Percentiles rank a stretch among this genome's conserved stretches.
phyloP scores from a whole-genome alignment of 2,113 vertebrate genomes.

The Megaceryle maxima region DNA sequence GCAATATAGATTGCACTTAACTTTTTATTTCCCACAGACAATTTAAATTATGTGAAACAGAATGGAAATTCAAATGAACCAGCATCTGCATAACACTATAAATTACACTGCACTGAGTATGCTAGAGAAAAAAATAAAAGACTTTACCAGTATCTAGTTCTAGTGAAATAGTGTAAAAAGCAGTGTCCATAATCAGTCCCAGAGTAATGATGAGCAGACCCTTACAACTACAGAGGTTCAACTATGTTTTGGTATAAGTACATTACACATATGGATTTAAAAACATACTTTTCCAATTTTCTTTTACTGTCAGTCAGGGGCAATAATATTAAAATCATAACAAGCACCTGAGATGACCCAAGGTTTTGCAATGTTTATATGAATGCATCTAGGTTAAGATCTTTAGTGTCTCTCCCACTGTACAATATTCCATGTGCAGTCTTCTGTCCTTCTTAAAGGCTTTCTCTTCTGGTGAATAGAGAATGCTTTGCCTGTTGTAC shows the following conservation, averaged over 20 bases:
- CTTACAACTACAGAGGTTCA: not conserved
- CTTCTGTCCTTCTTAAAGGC: not conserved
- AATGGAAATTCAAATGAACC: conserved; percentile 67
- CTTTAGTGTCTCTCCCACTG: not conserved
- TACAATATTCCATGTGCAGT: not conserved
- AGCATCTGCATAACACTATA: conserved; percentile 66
- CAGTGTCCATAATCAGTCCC: not conserved
- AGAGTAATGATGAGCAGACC: not conserved
- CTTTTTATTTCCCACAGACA: conserved; percentile 77
- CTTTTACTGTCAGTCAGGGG: not conserved
- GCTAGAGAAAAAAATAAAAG: conserved; percentile 9
- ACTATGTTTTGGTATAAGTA: not conserved
- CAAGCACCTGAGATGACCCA: not conserved
- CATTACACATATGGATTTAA: not conserved
- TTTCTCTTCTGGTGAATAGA: not conserved
- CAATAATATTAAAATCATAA: not conserved
- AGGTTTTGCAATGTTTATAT: not conserved
- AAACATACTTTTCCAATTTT: not conserved
- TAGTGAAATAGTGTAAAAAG: conserved; percentile 8
- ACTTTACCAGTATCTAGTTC: conserved; percentile 12
- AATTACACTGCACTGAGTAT: conserved; percentile 44
- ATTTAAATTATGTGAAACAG: conserved; percentile 73
- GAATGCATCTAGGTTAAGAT: not conserved
- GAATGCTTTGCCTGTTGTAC: not conserved
- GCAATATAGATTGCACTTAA: conserved; percentile 79